Percentiles rank a stretch among this genome's conserved stretches.
phyloP scores from a whole-genome alignment of 2,797 vertebrate species.

The Spinibarbus caldwelli region DNA sequence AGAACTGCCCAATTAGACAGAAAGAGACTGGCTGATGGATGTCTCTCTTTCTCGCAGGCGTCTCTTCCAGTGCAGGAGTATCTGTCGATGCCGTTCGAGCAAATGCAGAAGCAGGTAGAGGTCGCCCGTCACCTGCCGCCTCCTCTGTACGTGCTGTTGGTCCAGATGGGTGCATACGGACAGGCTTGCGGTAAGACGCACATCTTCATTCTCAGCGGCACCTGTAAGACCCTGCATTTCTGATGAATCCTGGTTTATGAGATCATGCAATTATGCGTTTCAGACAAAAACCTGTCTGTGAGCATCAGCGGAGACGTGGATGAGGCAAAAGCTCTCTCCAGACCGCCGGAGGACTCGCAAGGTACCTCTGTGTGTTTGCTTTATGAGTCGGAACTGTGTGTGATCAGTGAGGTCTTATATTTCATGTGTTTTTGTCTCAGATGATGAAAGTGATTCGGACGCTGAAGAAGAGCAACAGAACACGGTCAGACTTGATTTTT shows the following conservation, averaged over 20 bases:
- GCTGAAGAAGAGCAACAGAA: conserved; percentile 97
- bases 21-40: not conserved
- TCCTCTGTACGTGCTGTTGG: conserved; percentile 94
- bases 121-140: conserved; percentile 92
- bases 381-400: not conserved
- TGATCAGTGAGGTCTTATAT: not conserved
- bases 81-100: conserved; percentile 94
- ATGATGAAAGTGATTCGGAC: conserved; percentile 97
- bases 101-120: conserved; percentile 93
- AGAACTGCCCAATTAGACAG: not conserved
- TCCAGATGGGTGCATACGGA: conserved; percentile 93
- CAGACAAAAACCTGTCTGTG: conserved; percentile 90
- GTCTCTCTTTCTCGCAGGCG: conserved; percentile 77
- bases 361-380: conserved; percentile 72
- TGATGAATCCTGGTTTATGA: not conserved
- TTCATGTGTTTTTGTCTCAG: conserved; percentile 68
- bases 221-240: not conserved
- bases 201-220: not conserved
- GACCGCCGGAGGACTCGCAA: conserved; percentile 95
- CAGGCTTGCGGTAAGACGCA: conserved; percentile 92
- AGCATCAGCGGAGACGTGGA: conserved; percentile 94
- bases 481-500: conserved; percentile 81
- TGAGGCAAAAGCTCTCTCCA: conserved; percentile 95
- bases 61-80: conserved; percentile 96
- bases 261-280: not conserved